A percentile compares a stretch with the other conserved stretches of the same genome.
These are phyloP conservation scores for Gisinianus flammeolus DNA, from an alignment of 2,888 invertebrate genomes.

Conservation along the genomic window DNA sequence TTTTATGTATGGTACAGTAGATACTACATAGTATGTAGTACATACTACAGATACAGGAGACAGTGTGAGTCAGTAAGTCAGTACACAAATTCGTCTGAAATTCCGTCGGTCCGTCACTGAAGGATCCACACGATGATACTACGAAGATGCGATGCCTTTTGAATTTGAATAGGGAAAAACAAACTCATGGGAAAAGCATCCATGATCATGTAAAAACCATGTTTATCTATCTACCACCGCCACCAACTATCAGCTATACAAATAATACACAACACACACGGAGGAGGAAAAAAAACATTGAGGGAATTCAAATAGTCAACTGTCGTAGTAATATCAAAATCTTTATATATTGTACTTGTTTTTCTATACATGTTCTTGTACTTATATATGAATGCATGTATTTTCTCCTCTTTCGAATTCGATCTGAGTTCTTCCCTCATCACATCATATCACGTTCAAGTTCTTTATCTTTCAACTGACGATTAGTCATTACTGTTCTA, in stretches of 20 bases:
- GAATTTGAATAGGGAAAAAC: conserved; percentile 43
- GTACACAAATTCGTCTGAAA: conserved; percentile 35
- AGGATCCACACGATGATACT: background rate
- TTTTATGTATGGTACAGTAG: background rate
- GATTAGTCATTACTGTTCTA: conserved; percentile 16
- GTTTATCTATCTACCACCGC: conserved; percentile 27
- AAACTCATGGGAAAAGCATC: conserved; percentile 39
- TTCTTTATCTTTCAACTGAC: conserved; percentile 2
- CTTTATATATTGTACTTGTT: too few relatives aligned
- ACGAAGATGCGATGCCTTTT: conserved; percentile 23
- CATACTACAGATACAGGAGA: background rate
- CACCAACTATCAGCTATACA: background rate
- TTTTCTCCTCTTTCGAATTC: conserved; percentile 18
- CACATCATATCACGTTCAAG: conserved; percentile 10
- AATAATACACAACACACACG: background rate
- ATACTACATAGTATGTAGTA: background rate
- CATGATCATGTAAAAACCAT: conserved; percentile 33
- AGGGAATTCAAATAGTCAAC: background rate
- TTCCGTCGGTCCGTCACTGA: conserved; percentile 15
- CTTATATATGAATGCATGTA: too few relatives aligned
- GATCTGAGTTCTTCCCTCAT: conserved; percentile 10
- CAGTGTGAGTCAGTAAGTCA: conserved; percentile 19
- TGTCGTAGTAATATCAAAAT: background rate
- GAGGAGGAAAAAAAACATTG: background rate
- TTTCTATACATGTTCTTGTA: too few relatives aligned